Base-by-base conservation (phyloP, 2,113 vertebrate genomes). In the Eonycteris spelaea region DNA sequence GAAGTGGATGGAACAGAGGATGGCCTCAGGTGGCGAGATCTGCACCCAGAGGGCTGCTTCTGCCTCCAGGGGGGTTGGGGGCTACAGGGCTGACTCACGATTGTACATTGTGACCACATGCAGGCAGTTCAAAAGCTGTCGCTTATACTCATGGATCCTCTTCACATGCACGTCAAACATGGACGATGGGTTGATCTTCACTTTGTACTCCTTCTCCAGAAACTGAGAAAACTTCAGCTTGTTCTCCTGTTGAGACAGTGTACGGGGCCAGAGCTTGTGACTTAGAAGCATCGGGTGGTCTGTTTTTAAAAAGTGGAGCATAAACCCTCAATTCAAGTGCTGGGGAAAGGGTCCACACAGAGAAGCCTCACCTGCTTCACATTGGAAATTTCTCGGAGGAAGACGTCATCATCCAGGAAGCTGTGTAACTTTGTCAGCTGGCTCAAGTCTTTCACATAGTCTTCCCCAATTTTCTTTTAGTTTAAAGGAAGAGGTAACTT, bases 161-260 rank as follows among this genome's bases (percentile, higher is more conserved):
- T 99, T 99, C 96, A 99, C 99, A 0, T 99, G 99, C 73, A 99
- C 99, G 0, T 99, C 99, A 28, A 99, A 99, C 99, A 99, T 99
- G 98, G 99, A 99, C 22, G 99, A 97, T 0, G 99, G 98, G 98
- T 99, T 99, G 95, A 99, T 99, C 96, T 99, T 99, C 97, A 99
- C 99, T 28, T 98, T 97, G 98, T 99, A 99, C 94, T 99, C 98
- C 19, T 98, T 99, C 98, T 99, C 99, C 98, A 99, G 98, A 98
- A 98, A 99, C 90, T 99, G 99, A 0, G 99, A 98, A 0, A 99
- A 99, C 97, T 99, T 99, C 95, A 99, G 82, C 98, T 99, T 99
- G 98, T 99, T 99, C 97, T 99, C 99, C 99, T 99, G 98, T 22
- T 48, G 1, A 65, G 63, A 93, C 16, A 93, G 83, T 3, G 5